Evolutionary conservation across 1,140 invertebrate genomes (phyloP), one percentile per base, ranked within the genome.

Genomic region (Tenebrio molitor): DNA sequence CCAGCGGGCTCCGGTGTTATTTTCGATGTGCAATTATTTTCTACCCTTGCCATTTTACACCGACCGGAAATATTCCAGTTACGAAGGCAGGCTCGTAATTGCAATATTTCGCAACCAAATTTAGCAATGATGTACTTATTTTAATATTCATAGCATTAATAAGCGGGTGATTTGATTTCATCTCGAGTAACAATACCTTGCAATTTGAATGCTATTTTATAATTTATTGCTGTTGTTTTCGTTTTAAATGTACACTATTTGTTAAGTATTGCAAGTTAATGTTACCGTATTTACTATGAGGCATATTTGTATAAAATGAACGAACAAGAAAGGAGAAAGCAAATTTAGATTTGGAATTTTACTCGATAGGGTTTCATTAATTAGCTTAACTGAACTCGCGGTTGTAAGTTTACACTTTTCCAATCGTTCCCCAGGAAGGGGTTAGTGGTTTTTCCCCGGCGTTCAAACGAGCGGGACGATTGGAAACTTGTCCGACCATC

Each of bases 261-360:
- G 69, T 72, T 74, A 77, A 33, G 50, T 78, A 79, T 80, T 77
- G 74, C 79, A 74, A 76, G 76, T 79, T 79, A 76, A 74, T 75
- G 72, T 76, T 78, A 78, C 74, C 46, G 42, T 65, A 67, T 41
- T 39, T 68, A 63, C 19, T 58, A 58, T 29, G 50, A 29, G 65
- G 69, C 74, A 74, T 71, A 76, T 78, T 78, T 77, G 80, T 80
- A 79, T 74, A 79, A 80, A 79, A 71, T 67, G 73, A 67, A 76
- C 63, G 69, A 73, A 72, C 16, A 67, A 67, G 42, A 42, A 42
- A 44, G 63, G 63, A 65, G 64, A 44, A 44, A 42, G 42, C 64
- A 41, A 46, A 44, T 67, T 42, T 42, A 42, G 64, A 67, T 67
- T 67, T 42, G 34, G 42, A 67, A 44, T 44, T 65, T 67, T 67